A percentile compares a stretch with the other conserved stretches of the same genome.
phyloP scores from a whole-genome alignment of 2,888 invertebrate genomes.

The Exocentrus adspersus region DNA sequence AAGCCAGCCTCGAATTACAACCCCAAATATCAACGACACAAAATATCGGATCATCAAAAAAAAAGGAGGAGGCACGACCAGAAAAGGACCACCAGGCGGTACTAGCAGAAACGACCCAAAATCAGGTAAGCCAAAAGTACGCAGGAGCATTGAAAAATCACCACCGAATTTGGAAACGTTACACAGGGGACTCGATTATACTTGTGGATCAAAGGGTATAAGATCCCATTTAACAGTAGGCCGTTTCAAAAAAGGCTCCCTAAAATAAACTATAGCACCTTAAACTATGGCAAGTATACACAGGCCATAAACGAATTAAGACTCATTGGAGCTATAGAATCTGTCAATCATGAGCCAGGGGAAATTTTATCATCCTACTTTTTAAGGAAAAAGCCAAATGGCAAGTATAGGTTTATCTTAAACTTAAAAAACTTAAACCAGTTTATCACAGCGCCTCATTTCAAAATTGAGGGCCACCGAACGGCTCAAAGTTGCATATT shows the following conservation, averaged over 20 bases:
- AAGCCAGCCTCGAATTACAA: not conserved
- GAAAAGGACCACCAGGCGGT: not conserved
- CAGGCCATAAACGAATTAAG: not conserved
- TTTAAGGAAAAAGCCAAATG: conserved; percentile 2
- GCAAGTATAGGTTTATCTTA: conserved; percentile 10
- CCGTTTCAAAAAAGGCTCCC: not conserved
- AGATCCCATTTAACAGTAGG: not conserved
- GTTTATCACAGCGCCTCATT: conserved; percentile 1
- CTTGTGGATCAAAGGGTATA: not conserved
- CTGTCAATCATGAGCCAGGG: not conserved
- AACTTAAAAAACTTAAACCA: conserved; percentile 7
- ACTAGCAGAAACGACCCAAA: too few species aligned
- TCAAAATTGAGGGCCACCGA: not conserved
- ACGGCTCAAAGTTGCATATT: not conserved
- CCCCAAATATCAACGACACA: not conserved
- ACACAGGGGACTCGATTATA: not conserved
- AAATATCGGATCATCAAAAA: not conserved
- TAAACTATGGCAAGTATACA: not conserved
- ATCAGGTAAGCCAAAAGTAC: not conserved
- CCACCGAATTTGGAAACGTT: not conserved
- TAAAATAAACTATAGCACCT: not conserved
- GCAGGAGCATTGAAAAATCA: not conserved
- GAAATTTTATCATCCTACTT: too few species aligned
- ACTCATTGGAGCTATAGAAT: not conserved
- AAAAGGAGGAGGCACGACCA: not conserved